A percentile compares a stretch with the other conserved stretches of the same genome.
phyloP scores from a whole-genome alignment of 2,888 invertebrate genomes.

The Empis livida region DNA sequence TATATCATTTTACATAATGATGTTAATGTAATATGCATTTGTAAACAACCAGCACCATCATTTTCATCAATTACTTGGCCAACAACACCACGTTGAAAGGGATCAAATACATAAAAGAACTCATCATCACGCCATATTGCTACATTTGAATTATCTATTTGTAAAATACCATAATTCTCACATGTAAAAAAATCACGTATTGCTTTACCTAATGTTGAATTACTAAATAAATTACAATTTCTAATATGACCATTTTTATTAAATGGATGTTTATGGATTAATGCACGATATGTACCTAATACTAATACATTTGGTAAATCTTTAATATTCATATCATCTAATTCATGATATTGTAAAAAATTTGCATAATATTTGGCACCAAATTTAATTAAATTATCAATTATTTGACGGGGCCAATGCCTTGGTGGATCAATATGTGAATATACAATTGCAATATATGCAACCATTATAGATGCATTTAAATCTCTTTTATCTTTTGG shows the following conservation, averaged over 20 bases:
- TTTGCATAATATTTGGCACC: slow-evolving; percentile 23
- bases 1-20: slow-evolving; percentile 42
- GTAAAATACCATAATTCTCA: slow-evolving; percentile 31
- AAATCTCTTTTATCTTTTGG: slow-evolving; percentile 22
- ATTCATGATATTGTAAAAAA: slow-evolving; percentile 20
- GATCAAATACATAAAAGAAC: slow-evolving; percentile 51
- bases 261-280: slow-evolving; percentile 24
- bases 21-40: slow-evolving; percentile 47
- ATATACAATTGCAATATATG: slow-evolving; percentile 47
- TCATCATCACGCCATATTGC: slow-evolving; percentile 51
- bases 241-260: slow-evolving; percentile 24
- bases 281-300: slow-evolving; percentile 29
- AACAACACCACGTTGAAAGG: slow-evolving; percentile 47
- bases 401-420: slow-evolving; percentile 46
- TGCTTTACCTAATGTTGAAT: slow-evolving; percentile 23
- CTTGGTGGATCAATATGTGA: slow-evolving; percentile 50
- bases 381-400: slow-evolving; percentile 37
- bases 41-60: slow-evolving; percentile 42
- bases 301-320: slow-evolving; percentile 34
- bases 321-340: slow-evolving; percentile 22
- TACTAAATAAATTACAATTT: slow-evolving; percentile 21
- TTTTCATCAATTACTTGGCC: slow-evolving; percentile 40
- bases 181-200: slow-evolving; percentile 22
- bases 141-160: slow-evolving; percentile 45
- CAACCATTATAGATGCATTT: slow-evolving; percentile 47